Evolutionary conservation across 2,888 invertebrate species (phyloP).

Genomic region (Acleris cristana): DNA sequence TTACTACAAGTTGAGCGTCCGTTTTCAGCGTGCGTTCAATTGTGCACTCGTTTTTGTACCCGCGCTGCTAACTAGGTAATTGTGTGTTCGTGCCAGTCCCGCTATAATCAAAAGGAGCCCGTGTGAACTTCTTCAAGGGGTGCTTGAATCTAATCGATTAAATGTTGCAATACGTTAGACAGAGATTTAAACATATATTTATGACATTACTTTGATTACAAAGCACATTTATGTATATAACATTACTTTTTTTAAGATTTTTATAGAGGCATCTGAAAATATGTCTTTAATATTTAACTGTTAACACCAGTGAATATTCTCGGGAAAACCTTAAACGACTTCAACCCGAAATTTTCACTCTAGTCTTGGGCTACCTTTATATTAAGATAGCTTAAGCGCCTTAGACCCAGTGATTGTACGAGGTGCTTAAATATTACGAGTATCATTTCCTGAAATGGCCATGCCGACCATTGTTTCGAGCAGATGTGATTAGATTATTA

Average conservation of each 20-base stretch:
- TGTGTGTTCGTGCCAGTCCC: conserved; percentile 41
- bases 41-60: conserved; percentile 66
- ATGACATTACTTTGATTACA: too few species aligned
- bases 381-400: background rate
- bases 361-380: background rate
- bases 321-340: too few species aligned
- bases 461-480: conserved; percentile 31
- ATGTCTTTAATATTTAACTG: background rate
- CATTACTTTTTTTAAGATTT: too few species aligned
- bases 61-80: conserved; percentile 53
- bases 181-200: too few species aligned
- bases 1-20: conserved; percentile 75
- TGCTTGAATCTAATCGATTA: background rate
- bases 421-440: conserved; percentile 7
- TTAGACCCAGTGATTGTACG: background rate
- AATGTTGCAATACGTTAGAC: too few species aligned
- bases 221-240: too few species aligned
- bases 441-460: conserved; percentile 24
- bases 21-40: conserved; percentile 59
- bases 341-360: too few species aligned
- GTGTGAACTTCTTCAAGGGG: conserved; percentile 15
- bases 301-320: too few species aligned
- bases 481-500: conserved; percentile 33
- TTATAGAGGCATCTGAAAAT: too few species aligned
- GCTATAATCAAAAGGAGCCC: conserved; percentile 6